These are phyloP conservation scores for Chionoecetes opilio DNA, from an alignment of 1,140 invertebrate genomes.

Conservation along the genomic window DNA sequence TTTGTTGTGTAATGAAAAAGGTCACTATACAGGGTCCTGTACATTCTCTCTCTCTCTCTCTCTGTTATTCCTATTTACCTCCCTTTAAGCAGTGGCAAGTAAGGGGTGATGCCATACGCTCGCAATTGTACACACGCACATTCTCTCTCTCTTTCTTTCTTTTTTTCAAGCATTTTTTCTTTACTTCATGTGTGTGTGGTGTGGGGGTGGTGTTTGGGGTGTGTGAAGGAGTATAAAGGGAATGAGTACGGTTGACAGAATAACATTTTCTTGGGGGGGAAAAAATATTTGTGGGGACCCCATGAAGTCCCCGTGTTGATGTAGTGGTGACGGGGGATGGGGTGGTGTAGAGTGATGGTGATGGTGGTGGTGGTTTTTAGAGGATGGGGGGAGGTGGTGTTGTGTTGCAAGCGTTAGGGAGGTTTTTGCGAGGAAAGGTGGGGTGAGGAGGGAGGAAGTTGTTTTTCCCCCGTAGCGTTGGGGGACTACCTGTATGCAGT, in stretches of 20 bases:
- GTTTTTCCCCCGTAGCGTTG: no score
- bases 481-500: background rate
- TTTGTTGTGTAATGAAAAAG: no score
- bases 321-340: background rate
- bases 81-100: slow-evolving; percentile 7
- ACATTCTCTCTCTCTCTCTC: slow-evolving; percentile 17
- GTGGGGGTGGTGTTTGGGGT: background rate
- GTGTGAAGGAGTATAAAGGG: background rate
- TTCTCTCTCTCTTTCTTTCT: slow-evolving; percentile 13
- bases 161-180: slow-evolving; percentile 11
- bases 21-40: no score
- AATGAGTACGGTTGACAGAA: background rate
- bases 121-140: slow-evolving; percentile 2
- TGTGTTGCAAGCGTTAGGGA: no score
- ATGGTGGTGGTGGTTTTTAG: background rate
- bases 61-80: slow-evolving; percentile 19
- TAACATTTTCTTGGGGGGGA: background rate
- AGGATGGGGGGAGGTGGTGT: background rate
- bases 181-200: background rate
- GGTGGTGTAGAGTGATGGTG: no score
- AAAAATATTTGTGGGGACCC: background rate
- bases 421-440: background rate
- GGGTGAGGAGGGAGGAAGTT: no score
- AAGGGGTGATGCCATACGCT: background rate
- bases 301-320: background rate